Evolutionary conservation across 2,888 invertebrate genomes (phyloP), one percentile per base, ranked within the genome.

Genomic region (Sphaeridia pumilis): DNA sequence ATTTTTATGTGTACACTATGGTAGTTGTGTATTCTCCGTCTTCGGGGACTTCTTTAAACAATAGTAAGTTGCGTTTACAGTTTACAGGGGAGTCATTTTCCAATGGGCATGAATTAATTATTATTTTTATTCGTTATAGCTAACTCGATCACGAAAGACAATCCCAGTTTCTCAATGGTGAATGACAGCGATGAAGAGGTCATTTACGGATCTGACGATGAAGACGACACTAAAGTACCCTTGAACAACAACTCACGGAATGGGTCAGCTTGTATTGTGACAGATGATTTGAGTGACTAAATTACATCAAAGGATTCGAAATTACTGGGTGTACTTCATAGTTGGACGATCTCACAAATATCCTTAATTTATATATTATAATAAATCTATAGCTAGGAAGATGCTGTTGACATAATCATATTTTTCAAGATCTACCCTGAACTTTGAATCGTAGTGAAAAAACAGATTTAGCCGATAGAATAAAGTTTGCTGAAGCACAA

Each of bases 131-230:
- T 59, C 61, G 62, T 76, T 76, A 53, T 75, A 87, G 93, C 93
- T 72, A 80, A 87, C 46, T 80, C 86, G 46, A 87, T 95, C 65
- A 87, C 89, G 48, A 94, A 93, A 74, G 95, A 95, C 75, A 94
- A 95, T 75, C 94, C 95, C 45, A 87, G 93, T 12, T 88, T 95
- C 72, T 94, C 94, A 22, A 95, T 97, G 94, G 83, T 95, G 66
- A 95, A 95, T 72, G 95, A 97, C 69, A 94, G 93, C 0, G 95
- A 95, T 69, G 95, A 95, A 71, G 92, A 92, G 63, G 90, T 94
- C 7, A 85, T 93, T 66, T 94, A 93, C 70, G 93, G 92, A 22
- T 87, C 88, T 0, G 88, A 88, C 60, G 88, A 88, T 67, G 88
- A 88, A 66, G 65, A 65, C 41, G 65, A 64, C 27, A 58, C 59